Percentiles rank a stretch among this genome's conserved stretches.
phyloP scores from a whole-genome alignment of 2,797 vertebrate species.

The Sebastes iracundus region DNA sequence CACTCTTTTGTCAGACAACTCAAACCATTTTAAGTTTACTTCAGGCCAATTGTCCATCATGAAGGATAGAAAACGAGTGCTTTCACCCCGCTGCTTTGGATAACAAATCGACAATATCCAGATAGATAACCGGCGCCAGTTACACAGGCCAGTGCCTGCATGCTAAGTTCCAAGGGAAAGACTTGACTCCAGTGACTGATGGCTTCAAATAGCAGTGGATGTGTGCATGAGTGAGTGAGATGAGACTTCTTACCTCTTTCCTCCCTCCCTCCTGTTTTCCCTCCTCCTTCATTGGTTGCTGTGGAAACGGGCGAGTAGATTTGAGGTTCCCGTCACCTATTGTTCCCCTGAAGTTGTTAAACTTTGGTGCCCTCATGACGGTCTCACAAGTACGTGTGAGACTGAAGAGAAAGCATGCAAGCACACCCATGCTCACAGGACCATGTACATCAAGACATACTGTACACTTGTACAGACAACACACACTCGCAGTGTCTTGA shows the following conservation, averaged over 20 bases:
- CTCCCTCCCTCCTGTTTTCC: not conserved
- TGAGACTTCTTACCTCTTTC: conserved; percentile 31
- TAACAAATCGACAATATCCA: conserved; percentile 73
- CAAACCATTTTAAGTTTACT: conserved; percentile 41
- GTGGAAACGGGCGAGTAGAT: conserved; percentile 65
- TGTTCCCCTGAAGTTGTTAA: conserved; percentile 77
- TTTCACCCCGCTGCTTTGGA: conserved; percentile 68
- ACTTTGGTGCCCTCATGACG: conserved; percentile 68
- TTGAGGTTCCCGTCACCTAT: conserved; percentile 76
- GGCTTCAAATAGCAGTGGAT: conserved; percentile 75
- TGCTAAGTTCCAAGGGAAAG: conserved; percentile 72
- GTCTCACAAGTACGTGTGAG: conserved; percentile 8
- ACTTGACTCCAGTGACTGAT: conserved; percentile 74
- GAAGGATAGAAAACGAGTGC: conserved; percentile 66
- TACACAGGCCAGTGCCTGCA: conserved; percentile 56
- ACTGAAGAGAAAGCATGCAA: conserved; percentile 58
- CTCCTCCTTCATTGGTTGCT: conserved; percentile 66
- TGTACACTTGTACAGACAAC: not conserved
- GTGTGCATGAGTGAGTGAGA: conserved; percentile 71
- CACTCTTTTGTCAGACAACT: conserved; percentile 6
- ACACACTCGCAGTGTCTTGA: conserved; percentile 4
- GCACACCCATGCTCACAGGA: conserved; percentile 12
- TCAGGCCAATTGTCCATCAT: conserved; percentile 46
- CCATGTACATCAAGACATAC: conserved; percentile 10
- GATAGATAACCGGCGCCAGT: conserved; percentile 72